Percentiles rank a stretch among this genome's conserved stretches.
These are phyloP conservation scores for Lepus timidus DNA, from an alignment of 2,113 vertebrate species.

Conservation along the genomic window DNA sequence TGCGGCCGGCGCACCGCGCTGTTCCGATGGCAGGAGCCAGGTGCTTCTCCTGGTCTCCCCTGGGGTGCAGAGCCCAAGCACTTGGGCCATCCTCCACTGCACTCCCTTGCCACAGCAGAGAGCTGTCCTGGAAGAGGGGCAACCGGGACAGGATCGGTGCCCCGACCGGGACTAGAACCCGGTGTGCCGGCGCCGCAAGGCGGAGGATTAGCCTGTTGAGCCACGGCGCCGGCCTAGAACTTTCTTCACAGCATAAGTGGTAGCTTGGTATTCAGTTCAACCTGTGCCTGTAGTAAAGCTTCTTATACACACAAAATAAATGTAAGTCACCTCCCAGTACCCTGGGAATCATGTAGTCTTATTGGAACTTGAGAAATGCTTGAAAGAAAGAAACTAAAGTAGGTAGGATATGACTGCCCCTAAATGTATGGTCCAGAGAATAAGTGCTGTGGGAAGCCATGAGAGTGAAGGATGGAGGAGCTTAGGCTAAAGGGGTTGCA, in stretches of 20 bases:
- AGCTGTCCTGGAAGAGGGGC: too few species aligned
- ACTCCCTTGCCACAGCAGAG: too few species aligned
- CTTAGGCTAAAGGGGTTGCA: not conserved
- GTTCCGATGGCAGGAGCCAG: too few species aligned
- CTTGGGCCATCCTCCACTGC: too few species aligned
- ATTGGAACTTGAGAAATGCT: slow-evolving; percentile 27
- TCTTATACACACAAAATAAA: slow-evolving; percentile 17
- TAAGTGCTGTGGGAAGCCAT: not conserved
- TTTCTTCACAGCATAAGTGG: slow-evolving; percentile 23
- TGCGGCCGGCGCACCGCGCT: too few species aligned
- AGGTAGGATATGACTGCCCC: not conserved
- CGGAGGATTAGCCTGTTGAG: too few species aligned
- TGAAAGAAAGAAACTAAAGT: not conserved
- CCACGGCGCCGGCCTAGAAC: too few species aligned
- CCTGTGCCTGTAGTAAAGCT: not conserved
- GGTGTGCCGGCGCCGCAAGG: too few species aligned
- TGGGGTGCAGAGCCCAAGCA: too few species aligned
- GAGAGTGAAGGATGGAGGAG: not conserved
- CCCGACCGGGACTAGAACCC: too few species aligned
- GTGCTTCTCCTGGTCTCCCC: too few species aligned
- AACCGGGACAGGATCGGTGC: too few species aligned
- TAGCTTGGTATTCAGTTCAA: slow-evolving; percentile 27
- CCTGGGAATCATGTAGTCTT: slow-evolving; percentile 39
- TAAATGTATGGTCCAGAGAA: not conserved
- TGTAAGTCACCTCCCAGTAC: not conserved